Base-by-base conservation (phyloP, 2,113 vertebrate species). In the Perca schrenkii region DNA sequence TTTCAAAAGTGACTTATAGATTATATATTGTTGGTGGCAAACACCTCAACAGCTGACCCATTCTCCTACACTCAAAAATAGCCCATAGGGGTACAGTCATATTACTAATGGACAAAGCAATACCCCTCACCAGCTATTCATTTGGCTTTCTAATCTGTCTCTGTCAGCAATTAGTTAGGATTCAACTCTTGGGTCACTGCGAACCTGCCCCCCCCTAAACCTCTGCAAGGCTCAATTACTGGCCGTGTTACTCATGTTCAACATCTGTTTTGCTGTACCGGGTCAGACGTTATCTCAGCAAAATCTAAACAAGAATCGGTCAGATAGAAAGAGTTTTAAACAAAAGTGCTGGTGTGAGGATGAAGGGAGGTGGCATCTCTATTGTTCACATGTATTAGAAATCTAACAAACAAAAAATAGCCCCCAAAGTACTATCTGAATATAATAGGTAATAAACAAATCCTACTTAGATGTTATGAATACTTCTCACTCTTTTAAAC, bases 221-320 rank as follows among this genome's bases (percentile, higher is more conserved):
- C 46, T 74, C 67, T 47, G 53, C 28, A 57, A 64, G 22, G 79
- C 63, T 83, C 77, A 87, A 74, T 86, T 74, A 89, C 77, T 63
- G 74, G 78, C 83, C 21, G 25, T 34, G 73, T 87, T 86, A 83
- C 70, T 86, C 75, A 79, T 88, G 84, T 78, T 83, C 67, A 82
- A 92, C 90, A 93, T 93, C 91, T 91, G 89, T 80, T 93, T 87
- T 76, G 75, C 86, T 77, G 78, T 70, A 89, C 74, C 25, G 81
- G 86, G 86, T 88, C 85, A 90, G 58, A 84, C 1, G 6, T 88
- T 88, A 89, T 88, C 85, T 80, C 68, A 71, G 56, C 76, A 60
- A 72, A 86, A 88, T 89, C 79, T 86, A 85, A 88, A 84, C 68
- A 70, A 56, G 66, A 54, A 54, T 61, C 10, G 12, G 49, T 66